Evolutionary conservation across 2,888 invertebrate genomes (phyloP).

Genomic region (Lampropteryx suffumata): DNA sequence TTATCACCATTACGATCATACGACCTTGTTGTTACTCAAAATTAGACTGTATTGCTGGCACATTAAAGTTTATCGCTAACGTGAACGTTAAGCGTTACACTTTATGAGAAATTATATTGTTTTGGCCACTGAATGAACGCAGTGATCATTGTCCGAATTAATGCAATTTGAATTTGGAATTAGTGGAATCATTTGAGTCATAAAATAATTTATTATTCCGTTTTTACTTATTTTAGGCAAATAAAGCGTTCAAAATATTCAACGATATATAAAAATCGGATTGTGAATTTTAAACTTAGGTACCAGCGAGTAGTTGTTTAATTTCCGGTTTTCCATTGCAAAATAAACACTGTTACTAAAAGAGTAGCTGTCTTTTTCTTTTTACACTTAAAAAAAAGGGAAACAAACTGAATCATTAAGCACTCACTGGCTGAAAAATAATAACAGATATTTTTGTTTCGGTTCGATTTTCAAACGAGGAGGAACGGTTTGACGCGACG

Average conservation of each 20-base stretch:
- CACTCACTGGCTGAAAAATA: background rate
- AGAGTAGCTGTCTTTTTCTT: too few species aligned
- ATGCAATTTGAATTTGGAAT: slow-evolving; percentile 74
- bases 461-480: slow-evolving; percentile 6
- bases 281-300: too few species aligned
- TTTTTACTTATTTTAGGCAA: too few species aligned
- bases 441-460: background rate
- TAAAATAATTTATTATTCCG: too few species aligned
- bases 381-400: too few species aligned
- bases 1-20: slow-evolving; percentile 61
- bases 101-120: slow-evolving; percentile 73
- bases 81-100: slow-evolving; percentile 38
- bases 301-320: too few species aligned
- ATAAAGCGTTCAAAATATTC: too few species aligned
- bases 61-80: slow-evolving; percentile 43
- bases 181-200: slow-evolving; percentile 47
- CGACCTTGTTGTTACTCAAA: slow-evolving; percentile 30
- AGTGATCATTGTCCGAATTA: slow-evolving; percentile 66
- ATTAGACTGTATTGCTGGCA: slow-evolving; percentile 38
- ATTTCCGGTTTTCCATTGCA: too few species aligned
- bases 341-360: too few species aligned
- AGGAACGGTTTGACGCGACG: slow-evolving; percentile 34
- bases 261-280: too few species aligned
- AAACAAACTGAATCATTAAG: too few species aligned
- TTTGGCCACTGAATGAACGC: slow-evolving; percentile 71